phyloP scores from a whole-genome alignment of 2,888 invertebrate species.

The Brenthis ino region DNA sequence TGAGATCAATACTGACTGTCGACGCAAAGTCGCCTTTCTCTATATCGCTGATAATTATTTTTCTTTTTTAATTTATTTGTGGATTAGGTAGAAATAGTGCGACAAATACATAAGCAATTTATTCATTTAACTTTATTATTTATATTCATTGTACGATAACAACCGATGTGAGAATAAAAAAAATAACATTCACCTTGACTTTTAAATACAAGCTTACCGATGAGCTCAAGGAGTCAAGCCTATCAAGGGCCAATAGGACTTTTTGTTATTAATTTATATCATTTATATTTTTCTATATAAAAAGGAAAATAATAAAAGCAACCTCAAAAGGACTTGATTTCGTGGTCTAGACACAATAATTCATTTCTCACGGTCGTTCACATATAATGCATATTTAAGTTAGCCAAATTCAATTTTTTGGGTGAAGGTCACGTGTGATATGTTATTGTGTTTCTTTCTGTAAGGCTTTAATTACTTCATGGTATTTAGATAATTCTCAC shows the following conservation, averaged over 20 bases:
- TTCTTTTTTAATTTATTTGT: not conserved
- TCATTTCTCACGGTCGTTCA: slow-evolving; percentile 39
- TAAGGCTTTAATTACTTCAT: not conserved
- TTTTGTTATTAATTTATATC: too few relatives aligned
- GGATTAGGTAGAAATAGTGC: too few relatives aligned
- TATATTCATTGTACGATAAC: too few relatives aligned
- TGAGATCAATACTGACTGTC: slow-evolving; percentile 12
- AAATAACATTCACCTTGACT: too few relatives aligned
- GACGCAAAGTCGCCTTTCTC: slow-evolving; percentile 11
- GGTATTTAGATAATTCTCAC: slow-evolving; percentile 2
- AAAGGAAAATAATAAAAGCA: not conserved
- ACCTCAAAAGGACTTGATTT: not conserved
- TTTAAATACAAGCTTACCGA: too few relatives aligned
- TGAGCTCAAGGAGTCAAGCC: too few relatives aligned
- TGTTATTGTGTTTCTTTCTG: slow-evolving; percentile 21
- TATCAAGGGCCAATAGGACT: too few relatives aligned
- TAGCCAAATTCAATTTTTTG: slow-evolving; percentile 24
- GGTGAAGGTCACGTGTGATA: slow-evolving; percentile 28
- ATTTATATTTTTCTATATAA: too few relatives aligned
- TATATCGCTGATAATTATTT: not conserved
- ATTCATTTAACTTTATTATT: too few relatives aligned
- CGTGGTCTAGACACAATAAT: slow-evolving; percentile 27
- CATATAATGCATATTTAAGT: slow-evolving; percentile 25
- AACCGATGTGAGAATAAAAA: too few relatives aligned
- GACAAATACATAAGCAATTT: too few relatives aligned